Conservation (phyloP, 2,888 invertebrate genomes). For the Crepidodera aurea region DNA sequence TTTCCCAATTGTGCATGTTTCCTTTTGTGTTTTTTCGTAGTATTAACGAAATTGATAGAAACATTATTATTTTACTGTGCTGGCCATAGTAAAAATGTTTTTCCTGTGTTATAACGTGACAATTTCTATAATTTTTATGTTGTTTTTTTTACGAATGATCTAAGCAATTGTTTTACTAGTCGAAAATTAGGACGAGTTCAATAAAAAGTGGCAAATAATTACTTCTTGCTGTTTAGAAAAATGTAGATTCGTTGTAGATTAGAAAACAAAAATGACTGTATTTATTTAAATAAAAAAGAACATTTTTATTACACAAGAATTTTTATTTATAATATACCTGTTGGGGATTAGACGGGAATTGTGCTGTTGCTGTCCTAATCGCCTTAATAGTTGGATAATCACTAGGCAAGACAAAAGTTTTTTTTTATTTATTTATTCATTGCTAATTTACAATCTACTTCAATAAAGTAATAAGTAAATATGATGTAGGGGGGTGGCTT, state of each 20-base stretch:
- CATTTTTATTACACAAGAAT: background rate
- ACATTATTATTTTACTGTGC: constrained; percentile 6
- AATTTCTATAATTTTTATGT: background rate
- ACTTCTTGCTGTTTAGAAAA: constrained; percentile 27
- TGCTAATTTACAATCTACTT: no score
- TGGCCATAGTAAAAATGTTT: background rate
- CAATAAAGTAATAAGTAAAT: no score
- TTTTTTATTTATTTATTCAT: no score
- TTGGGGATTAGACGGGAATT: no score
- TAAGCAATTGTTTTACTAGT: constrained; percentile 36
- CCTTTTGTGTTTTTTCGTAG: constrained; percentile 3
- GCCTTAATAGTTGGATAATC: no score
- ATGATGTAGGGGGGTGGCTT: no score
- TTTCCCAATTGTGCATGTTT: constrained; percentile 3
- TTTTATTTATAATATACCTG: no score
- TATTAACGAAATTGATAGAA: constrained; percentile 3
- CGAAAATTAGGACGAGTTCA: constrained; percentile 30
- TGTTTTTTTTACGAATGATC: constrained; percentile 3
- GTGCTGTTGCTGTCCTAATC: no score
- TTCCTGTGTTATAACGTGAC: constrained; percentile 4
- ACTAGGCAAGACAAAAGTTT: no score
- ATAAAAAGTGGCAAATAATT: constrained; percentile 41
- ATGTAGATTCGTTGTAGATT: constrained; percentile 6
- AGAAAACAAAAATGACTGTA: constrained; percentile 16
- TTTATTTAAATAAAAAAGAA: constrained; percentile 24